Evolutionary conservation across 1,140 invertebrate genomes (phyloP).

Genomic region (Brachionus rotundiformis): DNA sequence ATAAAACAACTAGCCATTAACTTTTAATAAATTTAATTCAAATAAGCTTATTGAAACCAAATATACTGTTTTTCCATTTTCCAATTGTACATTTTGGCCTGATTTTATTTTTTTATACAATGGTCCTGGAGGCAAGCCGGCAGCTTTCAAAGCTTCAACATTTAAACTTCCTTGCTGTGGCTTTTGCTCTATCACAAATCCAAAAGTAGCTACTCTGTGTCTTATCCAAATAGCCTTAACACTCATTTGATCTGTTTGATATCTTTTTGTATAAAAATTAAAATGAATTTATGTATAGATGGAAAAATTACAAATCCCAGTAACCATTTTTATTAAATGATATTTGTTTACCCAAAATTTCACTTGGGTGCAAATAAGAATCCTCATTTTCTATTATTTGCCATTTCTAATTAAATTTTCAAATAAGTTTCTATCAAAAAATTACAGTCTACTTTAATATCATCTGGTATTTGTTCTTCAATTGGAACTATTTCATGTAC

Average conservation of each 20-base stretch:
- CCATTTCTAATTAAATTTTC: conserved; percentile 51
- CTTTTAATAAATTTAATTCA: no score
- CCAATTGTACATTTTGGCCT: conserved; percentile 58
- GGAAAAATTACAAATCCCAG: conserved; percentile 58
- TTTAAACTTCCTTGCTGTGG: conserved; percentile 60
- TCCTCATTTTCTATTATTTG: conserved; percentile 51
- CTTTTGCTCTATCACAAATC: conserved; percentile 62
- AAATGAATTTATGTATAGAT: no score
- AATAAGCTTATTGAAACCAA: no score
- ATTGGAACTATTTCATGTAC: conserved; percentile 63
- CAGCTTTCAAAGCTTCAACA: conserved; percentile 56
- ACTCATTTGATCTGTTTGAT: conserved; percentile 56
- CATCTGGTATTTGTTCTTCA: conserved; percentile 57
- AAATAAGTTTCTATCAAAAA: conserved; percentile 5
- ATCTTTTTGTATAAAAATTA: conserved; percentile 52
- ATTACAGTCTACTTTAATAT: conserved; percentile 56
- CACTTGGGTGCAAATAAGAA: conserved; percentile 59
- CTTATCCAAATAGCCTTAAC: conserved; percentile 62
- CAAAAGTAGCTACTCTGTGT: conserved; percentile 65
- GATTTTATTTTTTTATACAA: conserved; percentile 62
- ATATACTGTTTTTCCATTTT: conserved; percentile 57
- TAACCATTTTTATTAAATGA: conserved; percentile 55
- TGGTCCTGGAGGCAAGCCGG: conserved; percentile 62
- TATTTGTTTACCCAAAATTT: conserved; percentile 57
- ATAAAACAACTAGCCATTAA: conserved; percentile 1